Evolutionary conservation across 2,888 invertebrate genomes (phyloP), one percentile per base, ranked within the genome.

Genomic region (Octonoba sinensis): DNA sequence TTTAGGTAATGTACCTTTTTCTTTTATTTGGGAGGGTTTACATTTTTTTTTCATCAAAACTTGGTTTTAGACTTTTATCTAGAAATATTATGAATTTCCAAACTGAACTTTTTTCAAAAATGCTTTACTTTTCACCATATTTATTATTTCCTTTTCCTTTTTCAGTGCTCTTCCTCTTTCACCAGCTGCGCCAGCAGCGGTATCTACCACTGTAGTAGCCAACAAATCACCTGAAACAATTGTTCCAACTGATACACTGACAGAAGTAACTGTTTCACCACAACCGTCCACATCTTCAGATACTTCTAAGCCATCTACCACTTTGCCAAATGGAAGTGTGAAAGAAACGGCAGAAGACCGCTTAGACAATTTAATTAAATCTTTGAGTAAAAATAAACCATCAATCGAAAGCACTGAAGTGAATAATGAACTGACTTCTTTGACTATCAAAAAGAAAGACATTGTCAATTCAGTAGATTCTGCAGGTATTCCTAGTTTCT

Each of bases 331-430:
- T 72, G 82, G 82, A 51, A 60, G 22, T 6, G 54, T 69, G 1
- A 82, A 79, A 36, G 72, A 83, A 24, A 49, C 67, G 74, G 90
- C 92, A 86, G 90, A 92, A 88, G 92, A 91, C 84, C 87, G 91
- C 47, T 87, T 95, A 86, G 95, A 95, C 89, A 93, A 92, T 85
- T 90, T 95, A 76, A 91, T 95, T 84, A 94, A 94, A 88, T 93
- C 93, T 2, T 51, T 85, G 15, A 82, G 84, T 13, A 85, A 85
- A 73, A 77, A 67, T 16, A 84, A 83, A 49, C 44, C 75, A 6
- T 54, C 20, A 60, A 22, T n/a, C 22, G 83, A 82, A 67, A 72
- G 36, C 36, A 66, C 22, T 8, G 82, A 82, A 66, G 57, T 76
- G 49, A 82, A 82, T 57, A 82, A 82, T 62, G 82, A 82, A 18